Evolutionary conservation across 2,888 invertebrate genomes (phyloP).

Genomic region (Cantharis rustica): DNA sequence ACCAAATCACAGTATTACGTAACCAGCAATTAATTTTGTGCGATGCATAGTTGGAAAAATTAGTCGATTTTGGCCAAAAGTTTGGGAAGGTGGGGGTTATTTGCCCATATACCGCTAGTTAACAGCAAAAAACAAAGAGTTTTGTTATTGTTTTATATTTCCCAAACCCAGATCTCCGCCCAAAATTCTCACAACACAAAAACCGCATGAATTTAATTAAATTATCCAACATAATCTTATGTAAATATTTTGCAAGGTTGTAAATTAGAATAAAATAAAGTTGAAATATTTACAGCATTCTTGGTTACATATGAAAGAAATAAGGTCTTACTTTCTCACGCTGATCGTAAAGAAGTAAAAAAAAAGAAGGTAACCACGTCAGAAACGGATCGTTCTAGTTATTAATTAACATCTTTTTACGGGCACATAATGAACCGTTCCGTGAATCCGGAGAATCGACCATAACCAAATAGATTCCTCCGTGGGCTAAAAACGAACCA

Average conservation of each 20-base stretch:
- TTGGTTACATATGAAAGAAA: background rate
- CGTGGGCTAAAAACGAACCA: background rate
- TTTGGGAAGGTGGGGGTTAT: background rate
- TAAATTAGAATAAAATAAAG: constrained; percentile 1
- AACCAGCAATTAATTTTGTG: background rate
- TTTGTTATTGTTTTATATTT: background rate
- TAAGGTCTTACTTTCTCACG: constrained; percentile 25
- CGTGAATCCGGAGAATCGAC: constrained; percentile 8
- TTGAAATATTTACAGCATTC: constrained; percentile 7
- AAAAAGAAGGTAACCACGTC: background rate
- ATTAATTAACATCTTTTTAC: constrained; percentile 24
- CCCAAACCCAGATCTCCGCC: background rate
- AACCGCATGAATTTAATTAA: background rate
- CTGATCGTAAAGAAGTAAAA: constrained; percentile 5
- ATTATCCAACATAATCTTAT: constrained; percentile 1
- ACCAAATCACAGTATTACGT: background rate
- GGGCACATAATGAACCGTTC: constrained; percentile 16
- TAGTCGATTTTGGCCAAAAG: background rate
- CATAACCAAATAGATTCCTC: background rate
- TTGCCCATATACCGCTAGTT: background rate
- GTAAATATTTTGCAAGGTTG: constrained; percentile 5
- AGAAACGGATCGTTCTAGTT: constrained; percentile 14
- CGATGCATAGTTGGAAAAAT: background rate
- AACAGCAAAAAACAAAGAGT: background rate
- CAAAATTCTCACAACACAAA: background rate